Percentiles rank a stretch among this genome's conserved stretches.
phyloP scores from a whole-genome alignment of 2,888 invertebrate genomes.

The Hipparchia semele region DNA sequence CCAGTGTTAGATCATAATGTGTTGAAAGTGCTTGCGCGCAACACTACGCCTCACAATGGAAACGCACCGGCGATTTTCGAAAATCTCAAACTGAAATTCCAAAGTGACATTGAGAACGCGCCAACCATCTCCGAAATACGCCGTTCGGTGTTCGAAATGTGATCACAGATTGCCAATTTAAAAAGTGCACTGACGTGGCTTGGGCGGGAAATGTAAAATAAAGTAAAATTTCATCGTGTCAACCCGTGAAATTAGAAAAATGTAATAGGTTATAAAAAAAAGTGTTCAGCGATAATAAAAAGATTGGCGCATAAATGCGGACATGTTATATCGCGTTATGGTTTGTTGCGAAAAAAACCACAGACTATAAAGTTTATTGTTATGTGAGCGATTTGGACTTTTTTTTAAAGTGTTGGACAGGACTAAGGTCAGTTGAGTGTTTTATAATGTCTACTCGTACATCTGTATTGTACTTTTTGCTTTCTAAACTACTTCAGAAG shows the following conservation, averaged over 20 bases:
- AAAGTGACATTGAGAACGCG: conserved; percentile 47
- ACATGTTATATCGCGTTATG: conserved; percentile 31
- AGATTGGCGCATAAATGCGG: conserved; percentile 50
- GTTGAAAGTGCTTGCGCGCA: conserved; percentile 81
- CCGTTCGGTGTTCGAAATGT: conserved; percentile 54
- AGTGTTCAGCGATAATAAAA: conserved; percentile 48
- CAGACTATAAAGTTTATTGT: conserved; percentile 35
- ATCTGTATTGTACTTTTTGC: not conserved
- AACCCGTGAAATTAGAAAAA: conserved; percentile 71
- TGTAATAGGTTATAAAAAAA: conserved; percentile 53
- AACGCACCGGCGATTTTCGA: conserved; percentile 57
- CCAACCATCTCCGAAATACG: conserved; percentile 42
- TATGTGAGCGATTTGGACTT: conserved; percentile 44
- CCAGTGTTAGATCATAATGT: conserved; percentile 84
- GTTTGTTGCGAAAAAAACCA: conserved; percentile 40
- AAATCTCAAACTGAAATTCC: conserved; percentile 49
- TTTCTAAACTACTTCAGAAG: not conserved
- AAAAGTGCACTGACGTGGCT: conserved; percentile 35
- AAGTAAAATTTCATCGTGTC: conserved; percentile 22
- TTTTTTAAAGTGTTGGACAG: conserved; percentile 34
- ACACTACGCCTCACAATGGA: conserved; percentile 71
- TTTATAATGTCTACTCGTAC: conserved; percentile 16
- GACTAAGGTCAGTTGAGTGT: conserved; percentile 37
- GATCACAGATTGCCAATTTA: conserved; percentile 43
- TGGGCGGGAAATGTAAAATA: conserved; percentile 30